Percentiles rank a stretch among this genome's conserved stretches.
Conservation (phyloP, 1,140 invertebrate genomes). For the Cotesia glomerata region DNA sequence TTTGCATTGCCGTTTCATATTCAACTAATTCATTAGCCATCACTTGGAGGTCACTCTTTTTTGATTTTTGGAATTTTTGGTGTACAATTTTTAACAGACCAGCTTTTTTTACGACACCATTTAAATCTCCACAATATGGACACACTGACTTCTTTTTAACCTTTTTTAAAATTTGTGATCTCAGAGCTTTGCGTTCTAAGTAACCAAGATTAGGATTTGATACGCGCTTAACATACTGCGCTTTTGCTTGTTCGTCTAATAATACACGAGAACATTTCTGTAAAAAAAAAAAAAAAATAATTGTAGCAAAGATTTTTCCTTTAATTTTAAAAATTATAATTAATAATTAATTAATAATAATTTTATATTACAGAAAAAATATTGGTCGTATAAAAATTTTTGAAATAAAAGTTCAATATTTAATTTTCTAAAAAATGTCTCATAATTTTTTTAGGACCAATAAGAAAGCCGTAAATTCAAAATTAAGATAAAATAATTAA, state of each 20-base stretch:
- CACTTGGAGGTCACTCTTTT: conserved; percentile 73
- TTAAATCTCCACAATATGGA: conserved; percentile 76
- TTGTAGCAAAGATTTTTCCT: neutral
- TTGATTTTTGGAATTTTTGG: conserved; percentile 80
- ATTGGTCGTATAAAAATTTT: too few species aligned
- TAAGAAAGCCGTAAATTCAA: too few species aligned
- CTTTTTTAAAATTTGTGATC: conserved; percentile 80
- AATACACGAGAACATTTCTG: conserved; percentile 80
- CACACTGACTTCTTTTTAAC: conserved; percentile 82
- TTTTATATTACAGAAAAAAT: too few species aligned
- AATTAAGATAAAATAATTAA: too few species aligned
- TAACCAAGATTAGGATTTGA: conserved; percentile 84
- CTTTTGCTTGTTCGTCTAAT: conserved; percentile 70
- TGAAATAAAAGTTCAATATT: too few species aligned
- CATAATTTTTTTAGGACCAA: too few species aligned
- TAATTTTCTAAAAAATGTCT: too few species aligned
- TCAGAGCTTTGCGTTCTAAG: conserved; percentile 78
- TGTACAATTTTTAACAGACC: conserved; percentile 91
- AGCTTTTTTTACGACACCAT: conserved; percentile 91
- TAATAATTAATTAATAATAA: too few species aligned
- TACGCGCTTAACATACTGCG: conserved; percentile 70
- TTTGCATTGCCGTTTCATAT: conserved; percentile 66
- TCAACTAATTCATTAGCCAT: conserved; percentile 69
- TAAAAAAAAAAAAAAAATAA: conserved; percentile 44
- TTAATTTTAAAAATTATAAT: too few species aligned